Conservation (phyloP, 2,888 invertebrate species). For the Drosophila recens region DNA sequence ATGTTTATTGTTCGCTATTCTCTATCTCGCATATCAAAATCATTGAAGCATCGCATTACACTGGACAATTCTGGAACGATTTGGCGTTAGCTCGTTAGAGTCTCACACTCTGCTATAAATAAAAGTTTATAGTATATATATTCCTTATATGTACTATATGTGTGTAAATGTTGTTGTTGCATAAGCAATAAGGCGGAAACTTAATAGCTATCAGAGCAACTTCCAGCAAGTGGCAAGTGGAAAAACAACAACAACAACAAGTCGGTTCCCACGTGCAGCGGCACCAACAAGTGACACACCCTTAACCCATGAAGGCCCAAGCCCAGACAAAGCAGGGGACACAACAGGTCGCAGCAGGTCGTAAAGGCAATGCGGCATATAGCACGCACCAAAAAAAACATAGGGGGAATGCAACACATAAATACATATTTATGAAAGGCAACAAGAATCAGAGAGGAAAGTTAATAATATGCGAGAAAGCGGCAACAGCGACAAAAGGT, state of each 20-base stretch:
- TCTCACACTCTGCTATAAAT: conserved; percentile 19
- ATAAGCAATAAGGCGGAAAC: conserved; percentile 57
- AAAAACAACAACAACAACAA: conserved; percentile 4
- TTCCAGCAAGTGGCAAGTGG: conserved; percentile 3
- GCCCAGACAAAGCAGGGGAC: conserved; percentile 26
- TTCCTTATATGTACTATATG: conserved; percentile 3
- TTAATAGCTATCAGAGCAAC: conserved; percentile 29
- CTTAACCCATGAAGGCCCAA: conserved; percentile 36
- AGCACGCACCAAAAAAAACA: conserved; percentile 65
- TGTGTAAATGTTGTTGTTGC: conserved; percentile 21
- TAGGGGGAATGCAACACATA: conserved; percentile 49
- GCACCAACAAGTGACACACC: conserved; percentile 74
- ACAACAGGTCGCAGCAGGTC: conserved; percentile 26
- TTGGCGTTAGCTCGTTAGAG: conserved; percentile 57
- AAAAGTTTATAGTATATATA: neutral
- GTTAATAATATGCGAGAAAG: conserved; percentile 73
- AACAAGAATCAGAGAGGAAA: conserved; percentile 24
- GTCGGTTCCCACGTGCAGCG: conserved; percentile 67
- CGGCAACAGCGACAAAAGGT: conserved; percentile 40
- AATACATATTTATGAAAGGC: conserved; percentile 60
- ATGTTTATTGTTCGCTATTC: conserved; percentile 5
- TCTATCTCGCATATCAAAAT: conserved; percentile 55
- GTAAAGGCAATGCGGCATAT: conserved; percentile 47
- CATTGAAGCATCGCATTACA: conserved; percentile 72
- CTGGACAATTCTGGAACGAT: conserved; percentile 48